A percentile compares a stretch with the other conserved stretches of the same genome.
Evolutionary conservation across 2,888 invertebrate genomes (phyloP).

Genomic region (Cantharis rufa): DNA sequence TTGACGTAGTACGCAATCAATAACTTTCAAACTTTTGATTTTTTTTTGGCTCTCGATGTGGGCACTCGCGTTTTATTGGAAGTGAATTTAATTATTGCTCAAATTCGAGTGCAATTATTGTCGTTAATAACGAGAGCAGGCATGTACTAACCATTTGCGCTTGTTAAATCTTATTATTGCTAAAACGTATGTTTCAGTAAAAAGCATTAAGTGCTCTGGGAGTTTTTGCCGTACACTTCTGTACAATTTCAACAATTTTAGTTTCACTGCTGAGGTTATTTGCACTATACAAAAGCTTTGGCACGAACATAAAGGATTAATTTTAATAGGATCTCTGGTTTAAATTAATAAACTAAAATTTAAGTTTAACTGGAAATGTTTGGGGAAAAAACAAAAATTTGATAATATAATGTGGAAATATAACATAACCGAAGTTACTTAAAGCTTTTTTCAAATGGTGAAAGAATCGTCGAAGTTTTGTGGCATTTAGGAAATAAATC

Average conservation of each 20-base stretch:
- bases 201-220: conserved; percentile 17
- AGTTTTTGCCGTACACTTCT: conserved; percentile 3
- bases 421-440: neutral
- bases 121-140: conserved; percentile 12
- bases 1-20: neutral
- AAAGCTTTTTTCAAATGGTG: neutral
- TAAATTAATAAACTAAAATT: neutral
- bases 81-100: neutral
- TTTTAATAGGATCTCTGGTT: neutral
- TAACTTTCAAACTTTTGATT: neutral
- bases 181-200: conserved; percentile 9
- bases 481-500: conserved; percentile 14
- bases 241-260: neutral
- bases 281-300: neutral
- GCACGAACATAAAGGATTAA: neutral
- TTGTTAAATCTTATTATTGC: conserved; percentile 13
- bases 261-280: neutral
- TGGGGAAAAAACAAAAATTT: neutral
- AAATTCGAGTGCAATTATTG: neutral
- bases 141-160: conserved; percentile 11
- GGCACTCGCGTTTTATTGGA: neutral
- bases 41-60: neutral
- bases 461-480: neutral
- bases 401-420: neutral
- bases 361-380: neutral